A percentile compares a stretch with the other conserved stretches of the same genome.
Conservation (phyloP, 2,113 vertebrate genomes). For the Thryonomys swinderianus region DNA sequence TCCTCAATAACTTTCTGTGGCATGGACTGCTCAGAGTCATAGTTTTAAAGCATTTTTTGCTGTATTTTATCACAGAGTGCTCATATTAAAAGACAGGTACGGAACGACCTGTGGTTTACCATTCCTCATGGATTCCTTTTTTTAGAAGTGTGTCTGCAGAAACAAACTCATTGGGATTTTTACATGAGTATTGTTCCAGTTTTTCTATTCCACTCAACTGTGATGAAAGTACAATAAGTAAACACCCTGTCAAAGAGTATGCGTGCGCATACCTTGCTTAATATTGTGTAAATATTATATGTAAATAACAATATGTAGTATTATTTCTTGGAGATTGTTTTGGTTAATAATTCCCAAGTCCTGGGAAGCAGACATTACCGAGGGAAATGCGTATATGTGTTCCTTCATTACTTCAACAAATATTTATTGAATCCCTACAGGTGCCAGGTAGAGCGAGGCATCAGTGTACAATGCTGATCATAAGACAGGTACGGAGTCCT, state of each 20-base stretch:
- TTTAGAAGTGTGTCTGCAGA: not conserved
- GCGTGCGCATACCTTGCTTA: not conserved
- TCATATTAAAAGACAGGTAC: not conserved
- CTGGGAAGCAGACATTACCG: constrained; percentile 24
- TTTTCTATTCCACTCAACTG: not conserved
- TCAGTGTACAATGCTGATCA: not conserved
- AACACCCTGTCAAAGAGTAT: not conserved
- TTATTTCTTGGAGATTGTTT: not conserved
- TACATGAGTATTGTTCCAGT: not conserved
- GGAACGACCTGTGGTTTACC: not conserved
- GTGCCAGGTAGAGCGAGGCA: not conserved
- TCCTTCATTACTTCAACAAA: not conserved
- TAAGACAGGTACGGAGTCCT: not conserved
- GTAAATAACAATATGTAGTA: too few species aligned
- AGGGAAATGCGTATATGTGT: not conserved
- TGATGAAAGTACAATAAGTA: not conserved
- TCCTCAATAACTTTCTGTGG: constrained; percentile 1
- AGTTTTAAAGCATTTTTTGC: not conserved
- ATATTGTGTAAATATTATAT: too few species aligned
- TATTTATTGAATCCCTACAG: not conserved
- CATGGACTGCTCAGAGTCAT: not conserved
- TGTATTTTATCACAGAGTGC: constrained; percentile 18
- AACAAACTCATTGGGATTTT: not conserved
- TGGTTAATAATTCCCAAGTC: constrained; percentile 4
- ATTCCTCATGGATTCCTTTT: not conserved